Evolutionary conservation across 2,888 invertebrate genomes (phyloP), one percentile per base, ranked within the genome.

Genomic region (Caenorhabditis panamensis): DNA sequence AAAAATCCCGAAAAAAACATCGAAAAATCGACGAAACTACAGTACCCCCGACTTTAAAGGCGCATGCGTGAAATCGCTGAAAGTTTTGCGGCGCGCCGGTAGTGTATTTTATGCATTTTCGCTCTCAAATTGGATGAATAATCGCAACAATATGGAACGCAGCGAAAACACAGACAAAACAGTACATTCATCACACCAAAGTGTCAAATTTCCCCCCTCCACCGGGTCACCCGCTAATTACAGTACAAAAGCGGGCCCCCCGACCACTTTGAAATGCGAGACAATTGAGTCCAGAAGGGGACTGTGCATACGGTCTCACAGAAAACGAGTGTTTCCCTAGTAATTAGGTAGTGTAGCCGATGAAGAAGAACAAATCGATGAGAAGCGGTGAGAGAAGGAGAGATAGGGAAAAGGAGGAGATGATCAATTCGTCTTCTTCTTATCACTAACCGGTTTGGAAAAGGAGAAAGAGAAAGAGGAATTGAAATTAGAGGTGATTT

Each of bases 231-330:
- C 44, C n/a, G 26, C 18, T 72, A 72, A 72, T 72, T 72, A 72
- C 49, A 72, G 58, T 64, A n/a, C n/a, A 41, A 5, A 63, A 18
- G 4, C 8, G 11, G 49, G 26, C 20, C 59, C 59, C 66, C 58
- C 26, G 61, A 16, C 37, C 58, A 44, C 72, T 79, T 79, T 67
- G 72, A 72, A 67, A 79, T 64, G 54, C 72, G 63, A 79, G 62
- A 67, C 47, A 56, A 56, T 59, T 37, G 47, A 54, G 31, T 66
- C 20, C 41, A 5, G 36, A 11, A 24, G 26, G 8, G 31, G 31
- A 20, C 59, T 41, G 69, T 77, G 66, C 51, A 79, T 72, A 72
- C 72, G 72, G 72, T 72, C 41, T 16, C 41, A 3, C 71, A 71
- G 71, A 62, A 71, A 71, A 71, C 61, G 71, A 41, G 47, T 63